These are phyloP conservation scores for Adela reaumurella DNA, from an alignment of 2,888 invertebrate species.

Conservation along the genomic window DNA sequence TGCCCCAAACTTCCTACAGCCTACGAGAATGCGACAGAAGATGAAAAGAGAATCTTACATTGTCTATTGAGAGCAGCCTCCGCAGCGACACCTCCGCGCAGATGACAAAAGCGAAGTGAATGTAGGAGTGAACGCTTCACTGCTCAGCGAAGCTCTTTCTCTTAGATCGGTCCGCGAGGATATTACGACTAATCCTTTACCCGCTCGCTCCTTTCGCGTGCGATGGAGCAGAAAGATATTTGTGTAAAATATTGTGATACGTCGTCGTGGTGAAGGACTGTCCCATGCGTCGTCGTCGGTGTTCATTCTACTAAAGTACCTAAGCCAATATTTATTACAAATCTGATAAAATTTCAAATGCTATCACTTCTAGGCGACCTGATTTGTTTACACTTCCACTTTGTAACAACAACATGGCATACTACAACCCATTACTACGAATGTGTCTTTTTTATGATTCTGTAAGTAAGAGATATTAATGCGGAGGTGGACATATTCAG, in stretches of 20 bases:
- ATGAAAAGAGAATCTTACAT: slow-evolving; percentile 36
- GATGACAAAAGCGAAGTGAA: slow-evolving; percentile 18
- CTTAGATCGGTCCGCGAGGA: slow-evolving; percentile 22
- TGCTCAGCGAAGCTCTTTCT: slow-evolving; percentile 15
- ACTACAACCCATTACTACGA: no score
- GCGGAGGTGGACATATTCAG: no score
- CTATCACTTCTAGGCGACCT: no score
- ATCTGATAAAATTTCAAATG: no score
- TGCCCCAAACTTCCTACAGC: slow-evolving; percentile 16
- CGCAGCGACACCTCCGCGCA: slow-evolving; percentile 39
- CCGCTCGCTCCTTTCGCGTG: slow-evolving; percentile 38
- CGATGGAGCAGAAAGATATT: slow-evolving; percentile 37
- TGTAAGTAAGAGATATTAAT: no score
- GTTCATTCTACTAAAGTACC: no score
- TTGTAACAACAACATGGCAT: no score
- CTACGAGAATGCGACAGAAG: slow-evolving; percentile 19
- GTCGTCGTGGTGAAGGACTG: slow-evolving; percentile 28
- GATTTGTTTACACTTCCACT: no score
- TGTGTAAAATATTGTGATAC: slow-evolving; percentile 38
- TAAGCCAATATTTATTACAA: no score
- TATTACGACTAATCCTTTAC: slow-evolving; percentile 44
- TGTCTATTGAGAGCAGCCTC: slow-evolving; percentile 38
- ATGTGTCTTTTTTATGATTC: no score
- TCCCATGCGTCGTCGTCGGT: no score
- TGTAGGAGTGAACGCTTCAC: background rate